phyloP scores from a whole-genome alignment of 2,888 invertebrate genomes.

The Synergus laeviventris region DNA sequence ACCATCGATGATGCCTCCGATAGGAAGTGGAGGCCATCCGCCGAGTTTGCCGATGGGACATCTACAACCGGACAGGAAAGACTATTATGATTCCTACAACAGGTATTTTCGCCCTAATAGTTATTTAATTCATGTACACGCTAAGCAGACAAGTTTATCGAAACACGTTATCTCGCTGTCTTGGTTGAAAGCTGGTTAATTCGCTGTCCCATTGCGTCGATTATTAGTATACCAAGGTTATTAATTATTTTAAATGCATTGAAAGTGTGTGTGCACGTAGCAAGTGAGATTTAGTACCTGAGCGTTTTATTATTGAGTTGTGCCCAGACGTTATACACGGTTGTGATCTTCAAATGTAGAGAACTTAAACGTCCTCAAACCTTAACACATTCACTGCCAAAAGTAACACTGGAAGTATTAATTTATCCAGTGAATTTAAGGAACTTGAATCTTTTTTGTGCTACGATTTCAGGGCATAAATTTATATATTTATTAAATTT shows the following conservation, averaged over 20 bases:
- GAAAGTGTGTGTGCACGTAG: conserved; percentile 32
- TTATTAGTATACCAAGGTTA: conserved; percentile 41
- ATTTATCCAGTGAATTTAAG: background rate
- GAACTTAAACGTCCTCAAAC: conserved; percentile 8
- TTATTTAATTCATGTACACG: conserved; percentile 73
- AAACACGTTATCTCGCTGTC: conserved; percentile 53
- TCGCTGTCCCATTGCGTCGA: conserved; percentile 40
- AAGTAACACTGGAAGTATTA: background rate
- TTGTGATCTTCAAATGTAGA: conserved; percentile 22
- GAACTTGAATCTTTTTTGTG: conserved; percentile 4
- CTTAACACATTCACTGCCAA: conserved; percentile 16
- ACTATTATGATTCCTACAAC: conserved; percentile 77
- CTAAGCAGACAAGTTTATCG: conserved; percentile 57
- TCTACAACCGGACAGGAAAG: conserved; percentile 74
- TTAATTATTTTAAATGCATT: conserved; percentile 12
- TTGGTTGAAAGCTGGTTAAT: conserved; percentile 41
- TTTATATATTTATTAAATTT: background rate
- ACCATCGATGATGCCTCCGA: conserved; percentile 66
- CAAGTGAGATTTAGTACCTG: conserved; percentile 21
- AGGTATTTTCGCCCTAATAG: conserved; percentile 76
- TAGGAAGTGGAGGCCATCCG: conserved; percentile 67
- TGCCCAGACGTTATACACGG: conserved; percentile 4
- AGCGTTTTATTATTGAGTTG: conserved; percentile 30
- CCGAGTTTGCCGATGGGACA: conserved; percentile 72
- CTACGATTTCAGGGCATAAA: background rate